Evolutionary conservation across 2,888 invertebrate genomes (phyloP), one percentile per base, ranked within the genome.

Genomic region (Lysandra coridon): DNA sequence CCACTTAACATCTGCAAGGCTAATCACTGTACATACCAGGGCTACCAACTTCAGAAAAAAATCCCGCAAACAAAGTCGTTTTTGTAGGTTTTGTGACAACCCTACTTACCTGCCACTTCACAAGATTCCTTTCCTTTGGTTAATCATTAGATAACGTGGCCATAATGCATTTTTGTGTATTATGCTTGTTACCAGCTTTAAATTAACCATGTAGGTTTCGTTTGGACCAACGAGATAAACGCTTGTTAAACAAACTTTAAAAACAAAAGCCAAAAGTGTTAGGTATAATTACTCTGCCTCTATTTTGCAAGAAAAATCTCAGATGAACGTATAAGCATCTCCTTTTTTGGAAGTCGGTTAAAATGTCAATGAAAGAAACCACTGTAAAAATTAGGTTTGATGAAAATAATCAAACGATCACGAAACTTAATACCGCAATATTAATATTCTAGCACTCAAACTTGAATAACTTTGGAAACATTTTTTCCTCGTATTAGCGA

Each of bases 51-150:
- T 37, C 5, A 69, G 33, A 69, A 69, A 37, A 33, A 37, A 33
- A 33, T 37, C 12, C 14, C 37, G 33, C 33, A 33, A 33, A 69
- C 33, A 69, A 33, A 69, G 33, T 69, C 14, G 49, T 69, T 37
- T 69, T 30, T 69, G 30, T 69, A 0, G 69, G 33, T 12, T 33
- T 37, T 37, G 69, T 33, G 69, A 69, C 69, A 69, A 37, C 69
- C 69, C 69, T 64, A 30, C 64, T 33, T 69, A 37, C 4, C 69
- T 69, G 30, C 69, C 44, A 69, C 73, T 79, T 57, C 87, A 90
- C 89, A 87, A 89, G 92, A 91, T 88, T 83, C 89, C 90, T 91
- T 92, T 93, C 90, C 91, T 90, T 87, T 90, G 83, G 88, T 92
- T 93, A 93, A 89, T 90, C 86, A 85, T 86, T 87, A 88, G 90